Base-by-base conservation (phyloP, 53 echinoderm and acorn worm genomes). In the Zoroaster sp. region DNA sequence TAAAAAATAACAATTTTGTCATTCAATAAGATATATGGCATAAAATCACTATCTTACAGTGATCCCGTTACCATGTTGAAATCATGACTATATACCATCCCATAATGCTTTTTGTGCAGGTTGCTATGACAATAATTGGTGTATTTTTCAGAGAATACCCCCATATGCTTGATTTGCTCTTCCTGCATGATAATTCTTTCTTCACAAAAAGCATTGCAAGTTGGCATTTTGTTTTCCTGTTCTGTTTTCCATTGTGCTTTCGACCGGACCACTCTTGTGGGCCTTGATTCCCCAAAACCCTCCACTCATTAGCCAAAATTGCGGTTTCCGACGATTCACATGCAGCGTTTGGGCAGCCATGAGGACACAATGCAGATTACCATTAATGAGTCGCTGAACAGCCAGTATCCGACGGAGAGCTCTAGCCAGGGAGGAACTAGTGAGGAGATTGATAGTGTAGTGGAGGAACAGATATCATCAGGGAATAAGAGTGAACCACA, bases 291-390 rank as follows among this genome's bases (percentile, higher is more conserved):
- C 12, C 1, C 42, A 52, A 38, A 66, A 81, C 20, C 83, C 33
- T 46, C 49, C 32, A 85, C 21, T 85, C 47, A 83, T 51, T 49
- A 85, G 85, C 85, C 85, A 69, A 17, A 17, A 85, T 69, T 89
- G 83, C 92, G 92, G 76, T 89, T 92, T 80, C 69, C 83, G 83
- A 74, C 88, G 88, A 88, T 92, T 92, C 76, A 89, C 69, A 74
- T 92, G 85, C 92, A 92, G 92, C 83, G 78, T 10, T 77, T 72
- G 49, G 69, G 78, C 33, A 69, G 63, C 40, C 42, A 67, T 23
- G 89, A 89, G 33, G 93, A 93, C 34, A 70, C 77, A 2, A 45
- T 81, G 36, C 53, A 74, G 70, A 85, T 93, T 17, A 35, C 85
- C 2, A 23, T 85, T 32, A 77, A 72, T 2, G 89, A 89, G 40